phyloP scores from a whole-genome alignment of 2,888 invertebrate genomes.

The Emmelina monodactyla region DNA sequence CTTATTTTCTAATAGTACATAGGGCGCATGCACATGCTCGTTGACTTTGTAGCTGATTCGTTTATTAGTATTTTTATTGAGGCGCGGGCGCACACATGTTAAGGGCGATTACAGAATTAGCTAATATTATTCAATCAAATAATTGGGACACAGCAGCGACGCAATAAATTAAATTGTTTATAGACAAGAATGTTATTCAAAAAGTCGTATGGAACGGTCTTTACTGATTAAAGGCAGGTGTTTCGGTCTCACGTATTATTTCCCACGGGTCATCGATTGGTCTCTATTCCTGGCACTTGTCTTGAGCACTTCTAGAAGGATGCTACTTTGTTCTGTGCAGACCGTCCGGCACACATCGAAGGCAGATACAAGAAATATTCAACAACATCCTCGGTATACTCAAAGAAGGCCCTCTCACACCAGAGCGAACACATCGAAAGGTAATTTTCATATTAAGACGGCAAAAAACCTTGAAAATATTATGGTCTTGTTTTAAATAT shows the following conservation, averaged over 20 bases:
- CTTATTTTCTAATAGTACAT: too few relatives aligned
- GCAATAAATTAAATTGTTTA: too few relatives aligned
- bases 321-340: constrained; percentile 24
- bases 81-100: too few relatives aligned
- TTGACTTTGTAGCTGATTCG: too few relatives aligned
- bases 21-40: too few relatives aligned
- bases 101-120: too few relatives aligned
- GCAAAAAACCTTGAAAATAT: neutral
- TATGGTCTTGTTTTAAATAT: neutral
- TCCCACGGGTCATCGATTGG: neutral
- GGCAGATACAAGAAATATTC: constrained; percentile 61
- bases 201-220: too few relatives aligned
- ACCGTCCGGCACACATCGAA: constrained; percentile 56
- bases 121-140: too few relatives aligned
- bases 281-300: neutral
- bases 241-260: neutral
- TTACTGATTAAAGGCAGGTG: too few relatives aligned
- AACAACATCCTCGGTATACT: constrained; percentile 57
- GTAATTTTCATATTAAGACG: constrained; percentile 21
- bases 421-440: constrained; percentile 59
- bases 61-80: too few relatives aligned
- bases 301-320: neutral
- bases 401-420: constrained; percentile 55
- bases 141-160: too few relatives aligned
- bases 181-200: too few relatives aligned